Conservation (phyloP, 2,797 vertebrate genomes). For the Ataeniobius toweri region DNA sequence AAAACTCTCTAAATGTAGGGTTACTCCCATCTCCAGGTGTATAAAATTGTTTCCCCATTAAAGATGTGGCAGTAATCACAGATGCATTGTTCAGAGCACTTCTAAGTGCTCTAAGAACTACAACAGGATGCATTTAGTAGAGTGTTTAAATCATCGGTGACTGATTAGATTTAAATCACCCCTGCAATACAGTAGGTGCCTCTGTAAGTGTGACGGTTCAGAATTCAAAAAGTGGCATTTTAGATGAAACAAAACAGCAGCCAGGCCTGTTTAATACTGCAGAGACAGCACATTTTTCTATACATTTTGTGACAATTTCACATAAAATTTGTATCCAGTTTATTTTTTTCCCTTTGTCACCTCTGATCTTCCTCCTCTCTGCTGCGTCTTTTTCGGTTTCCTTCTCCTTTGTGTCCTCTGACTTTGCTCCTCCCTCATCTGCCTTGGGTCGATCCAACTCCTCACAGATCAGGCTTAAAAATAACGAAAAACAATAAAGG, state of each 20-base stretch:
- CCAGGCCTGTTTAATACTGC: neutral
- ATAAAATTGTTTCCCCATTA: too few species aligned
- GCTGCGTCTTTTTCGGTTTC: slow-evolving; percentile 76
- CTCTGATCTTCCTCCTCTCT: slow-evolving; percentile 82
- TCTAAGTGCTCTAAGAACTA: too few species aligned
- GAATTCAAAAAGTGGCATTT: neutral
- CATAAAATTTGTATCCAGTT: neutral
- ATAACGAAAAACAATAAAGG: slow-evolving; percentile 13
- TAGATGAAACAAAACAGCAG: neutral
- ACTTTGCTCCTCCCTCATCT: slow-evolving; percentile 69
- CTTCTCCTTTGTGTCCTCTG: slow-evolving; percentile 63
- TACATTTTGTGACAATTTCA: neutral
- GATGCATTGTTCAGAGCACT: too few species aligned
- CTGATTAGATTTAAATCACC: too few species aligned
- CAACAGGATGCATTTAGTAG: too few species aligned
- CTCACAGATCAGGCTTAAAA: slow-evolving; percentile 82
- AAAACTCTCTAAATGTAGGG: too few species aligned
- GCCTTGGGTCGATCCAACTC: slow-evolving; percentile 84
- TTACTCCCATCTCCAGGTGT: too few species aligned
- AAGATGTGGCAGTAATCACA: too few species aligned
- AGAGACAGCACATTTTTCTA: neutral
- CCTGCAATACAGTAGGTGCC: too few species aligned
- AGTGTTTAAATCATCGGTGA: too few species aligned
- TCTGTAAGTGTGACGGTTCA: too few species aligned
- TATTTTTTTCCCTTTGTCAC: slow-evolving; percentile 41